phyloP scores from a whole-genome alignment of 2,888 invertebrate species.

The Heliconius aoede region DNA sequence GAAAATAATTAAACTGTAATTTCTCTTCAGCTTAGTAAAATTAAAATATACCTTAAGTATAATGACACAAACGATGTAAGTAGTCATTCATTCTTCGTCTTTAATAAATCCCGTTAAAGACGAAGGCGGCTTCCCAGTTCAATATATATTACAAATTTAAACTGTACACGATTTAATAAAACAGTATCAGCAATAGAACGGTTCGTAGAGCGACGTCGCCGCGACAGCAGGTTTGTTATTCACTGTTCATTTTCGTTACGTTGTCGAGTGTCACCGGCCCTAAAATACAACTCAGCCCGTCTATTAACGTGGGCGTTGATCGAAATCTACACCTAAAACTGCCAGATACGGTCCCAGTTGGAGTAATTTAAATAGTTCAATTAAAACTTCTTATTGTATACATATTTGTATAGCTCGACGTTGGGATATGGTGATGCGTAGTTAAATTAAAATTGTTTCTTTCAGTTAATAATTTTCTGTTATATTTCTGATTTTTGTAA shows the following conservation, averaged over 20 bases:
- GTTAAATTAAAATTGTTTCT: no score
- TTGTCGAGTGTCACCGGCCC: constrained; percentile 39
- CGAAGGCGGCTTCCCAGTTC: not conserved
- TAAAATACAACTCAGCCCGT: constrained; percentile 39
- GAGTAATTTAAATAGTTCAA: constrained; percentile 16
- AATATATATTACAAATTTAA: not conserved
- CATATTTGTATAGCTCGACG: not conserved
- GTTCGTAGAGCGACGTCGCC: not conserved
- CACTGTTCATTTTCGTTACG: constrained; percentile 30
- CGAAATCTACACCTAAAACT: constrained; percentile 17
- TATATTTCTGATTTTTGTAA: no score
- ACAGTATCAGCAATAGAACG: constrained; percentile 17
- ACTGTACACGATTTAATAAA: not conserved
- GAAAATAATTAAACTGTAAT: no score
- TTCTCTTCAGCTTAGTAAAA: no score
- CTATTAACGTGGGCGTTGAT: constrained; percentile 39
- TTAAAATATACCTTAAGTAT: no score
- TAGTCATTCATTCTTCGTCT: no score
- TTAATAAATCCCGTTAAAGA: not conserved
- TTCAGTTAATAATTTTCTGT: no score
- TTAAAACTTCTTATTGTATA: not conserved
- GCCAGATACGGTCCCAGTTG: constrained; percentile 1
- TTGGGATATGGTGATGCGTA: no score
- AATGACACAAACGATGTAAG: no score
- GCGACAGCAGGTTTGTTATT: constrained; percentile 15